phyloP scores from a whole-genome alignment of 1,140 invertebrate species.

The Drosophila kepulauana region DNA sequence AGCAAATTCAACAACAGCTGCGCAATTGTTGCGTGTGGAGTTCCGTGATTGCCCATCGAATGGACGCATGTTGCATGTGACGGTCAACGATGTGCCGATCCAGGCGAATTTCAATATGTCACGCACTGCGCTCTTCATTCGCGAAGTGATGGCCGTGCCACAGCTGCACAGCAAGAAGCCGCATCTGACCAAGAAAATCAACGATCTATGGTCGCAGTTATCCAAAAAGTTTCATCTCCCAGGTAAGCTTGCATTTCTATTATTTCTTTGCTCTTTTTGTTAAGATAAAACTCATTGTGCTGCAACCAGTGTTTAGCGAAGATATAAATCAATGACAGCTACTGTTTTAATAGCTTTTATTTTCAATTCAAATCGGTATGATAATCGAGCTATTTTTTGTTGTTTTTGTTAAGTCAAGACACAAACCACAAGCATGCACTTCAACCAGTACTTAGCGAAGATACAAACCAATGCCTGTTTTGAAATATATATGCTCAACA shows the following conservation, averaged over 20 bases:
- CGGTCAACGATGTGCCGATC: constrained; percentile 20
- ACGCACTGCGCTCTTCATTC: constrained; percentile 42
- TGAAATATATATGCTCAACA: no score
- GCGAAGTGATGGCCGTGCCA: constrained; percentile 69
- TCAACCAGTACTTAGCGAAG: no score
- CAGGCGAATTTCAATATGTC: constrained; percentile 54
- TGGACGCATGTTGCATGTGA: constrained; percentile 35
- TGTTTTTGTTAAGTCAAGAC: no score
- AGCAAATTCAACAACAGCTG: background rate
- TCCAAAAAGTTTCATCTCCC: constrained; percentile 60
- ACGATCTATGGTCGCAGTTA: constrained; percentile 51
- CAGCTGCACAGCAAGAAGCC: constrained; percentile 55
- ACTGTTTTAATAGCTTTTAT: no score
- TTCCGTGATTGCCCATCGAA: background rate
- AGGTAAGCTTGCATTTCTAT: constrained; percentile 28
- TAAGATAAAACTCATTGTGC: no score
- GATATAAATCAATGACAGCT: no score
- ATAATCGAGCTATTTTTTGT: no score
- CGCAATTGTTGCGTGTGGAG: constrained; percentile 4
- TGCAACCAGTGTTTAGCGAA: no score
- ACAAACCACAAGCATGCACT: no score
- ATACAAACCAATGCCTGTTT: no score
- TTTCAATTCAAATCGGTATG: no score
- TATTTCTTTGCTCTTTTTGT: no score
- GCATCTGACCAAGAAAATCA: background rate